Evolutionary conservation across 2,797 vertebrate species (phyloP), one percentile per base, ranked within the genome.

Genomic region (Epinephelus malabaricus): DNA sequence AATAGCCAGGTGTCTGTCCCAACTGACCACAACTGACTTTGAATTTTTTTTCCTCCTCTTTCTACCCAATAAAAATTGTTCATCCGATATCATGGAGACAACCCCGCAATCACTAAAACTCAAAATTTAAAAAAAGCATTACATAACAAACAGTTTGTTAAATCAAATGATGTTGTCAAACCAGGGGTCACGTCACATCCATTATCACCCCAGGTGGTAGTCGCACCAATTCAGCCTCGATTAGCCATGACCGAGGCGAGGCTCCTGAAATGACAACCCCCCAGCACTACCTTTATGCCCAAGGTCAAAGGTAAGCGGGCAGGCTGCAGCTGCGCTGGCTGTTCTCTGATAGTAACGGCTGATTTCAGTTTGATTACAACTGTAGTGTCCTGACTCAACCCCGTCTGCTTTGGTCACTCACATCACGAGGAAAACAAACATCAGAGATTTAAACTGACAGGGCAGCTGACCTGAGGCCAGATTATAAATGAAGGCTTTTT

Each of bases 271-370:
- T 38, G 46, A 73, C 45, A 66, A 17, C 47, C 46, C 45, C 46
- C 55, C 67, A 17, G 19, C 49, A 30, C 23, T 34, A 73, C 80
- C 69, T 74, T 76, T 66, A 64, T 47, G 50, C 6, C 27, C 43
- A 67, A 66, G 83, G 76, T 92, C 75, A 91, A 85, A 89, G 84
- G 81, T 87, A 79, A 65, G 21, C 69, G 38, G 75, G 69, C 81
- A 63, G 68, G 49, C 56, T 60, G 79, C 75, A 79, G 83, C 69
- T 88, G 77, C 50, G 66, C 40, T 30, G 34, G 49, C 74, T 78
- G 68, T 56, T 71, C 61, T 78, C 69, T 85, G 62, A 73, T 60
- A 49, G 76, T 62, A 81, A 81, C 78, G 45, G 2, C 50, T 77
- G 70, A 86, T 82, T 76, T 72, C 74, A 67, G 49, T 75, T 75